Base-by-base conservation (phyloP, 2,113 vertebrate species). In the Trichomycterus rosablanca region DNA sequence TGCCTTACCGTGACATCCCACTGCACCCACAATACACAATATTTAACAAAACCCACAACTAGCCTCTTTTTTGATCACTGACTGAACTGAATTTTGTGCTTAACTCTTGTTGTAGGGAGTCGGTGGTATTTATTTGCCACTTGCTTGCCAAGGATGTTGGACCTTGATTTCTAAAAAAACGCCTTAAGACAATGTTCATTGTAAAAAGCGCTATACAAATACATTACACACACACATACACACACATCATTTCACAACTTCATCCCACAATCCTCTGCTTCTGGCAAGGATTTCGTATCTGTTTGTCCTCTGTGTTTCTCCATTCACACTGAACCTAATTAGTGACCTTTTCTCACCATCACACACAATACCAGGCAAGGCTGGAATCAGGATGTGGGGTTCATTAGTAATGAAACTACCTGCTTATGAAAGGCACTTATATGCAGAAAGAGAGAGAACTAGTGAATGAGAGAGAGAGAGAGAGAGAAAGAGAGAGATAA, bases 341-440 rank as follows among this genome's bases (percentile, higher is more conserved):
- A 68, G 66, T 68, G 66, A 68, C 57, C 57, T 68, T 68, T 40
- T 67, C 65, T 54, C 50, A 19, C 24, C 15, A 40, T 49, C 39
- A 61, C 66, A 59, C 56, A 61, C 42, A 62, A 43, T 52, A 28
- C 11, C 46, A 43, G n/a, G 30, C 46, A 67, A 51, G 32, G 46
- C 46, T 40, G 48, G 54, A 44, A 5, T 48, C 43, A 55, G 35
- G 23, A 40, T 23, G 40, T 42, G 24, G 10, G 14, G 23, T 61
- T 56, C 58, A 68, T 68, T 68, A 68, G 66, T 56, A 55, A 55
- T 30, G 2, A 54, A 44, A 45, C 40, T 12, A 12, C 57, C 34
- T 44, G 42, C 50, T 68, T 23, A 61, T 61, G 39, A 67, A 61
- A 45, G 8, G 16, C 15, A 7, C 20, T 53, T 63, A 32, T 53